Evolutionary conservation across 1,140 invertebrate species (phyloP), one percentile per base, ranked within the genome.

Genomic region (Drosophila tani): DNA sequence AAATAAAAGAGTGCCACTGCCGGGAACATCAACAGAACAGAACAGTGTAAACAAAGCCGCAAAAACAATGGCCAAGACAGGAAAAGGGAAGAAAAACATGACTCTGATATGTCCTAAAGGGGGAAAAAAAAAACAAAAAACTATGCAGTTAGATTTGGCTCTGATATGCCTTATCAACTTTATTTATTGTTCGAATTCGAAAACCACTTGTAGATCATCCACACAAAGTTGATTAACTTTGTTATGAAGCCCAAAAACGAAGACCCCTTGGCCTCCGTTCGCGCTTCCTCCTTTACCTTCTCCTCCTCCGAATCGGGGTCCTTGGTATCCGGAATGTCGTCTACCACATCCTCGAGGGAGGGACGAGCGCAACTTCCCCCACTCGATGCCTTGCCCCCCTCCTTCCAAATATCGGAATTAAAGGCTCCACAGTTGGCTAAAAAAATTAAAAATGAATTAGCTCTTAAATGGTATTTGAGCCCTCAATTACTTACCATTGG

Each of bases 21-120:
- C 71, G 63, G 82, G 75, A 85, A 81, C 64, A 81, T 76, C 75
- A 76, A 83, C 81, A 79, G 56, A 62, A 60, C 56, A 71, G 35
- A 50, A 21, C 15, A 56, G 35, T 49, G 38, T 67, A 62, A 50
- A 68, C 67, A 69, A 76, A 73, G 53, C 27, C 51, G 64, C 32
- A 60, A 45, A 24, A 58, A 46, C 75, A 83, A 62, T 51, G 55
- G 27, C 17, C 14, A 12, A 43, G 46, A 60, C 35, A 29, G 24
- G 51, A 17, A 68, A 62, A 19, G 56, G 7, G 29, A 53, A 17
- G 56, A 9, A 62, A 46, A 47, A 49, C 47, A 53, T 40, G 21
- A 62, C 32, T 41, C 19, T 40, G 43, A 49, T 35, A 24, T 32
- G 38, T 40, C 50, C 32, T n/a, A n/a, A 17, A 41, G 35, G 24